Evolutionary conservation across 2,797 vertebrate species (phyloP), one percentile per base, ranked within the genome.

Genomic region (Spondyliosoma cantharus): DNA sequence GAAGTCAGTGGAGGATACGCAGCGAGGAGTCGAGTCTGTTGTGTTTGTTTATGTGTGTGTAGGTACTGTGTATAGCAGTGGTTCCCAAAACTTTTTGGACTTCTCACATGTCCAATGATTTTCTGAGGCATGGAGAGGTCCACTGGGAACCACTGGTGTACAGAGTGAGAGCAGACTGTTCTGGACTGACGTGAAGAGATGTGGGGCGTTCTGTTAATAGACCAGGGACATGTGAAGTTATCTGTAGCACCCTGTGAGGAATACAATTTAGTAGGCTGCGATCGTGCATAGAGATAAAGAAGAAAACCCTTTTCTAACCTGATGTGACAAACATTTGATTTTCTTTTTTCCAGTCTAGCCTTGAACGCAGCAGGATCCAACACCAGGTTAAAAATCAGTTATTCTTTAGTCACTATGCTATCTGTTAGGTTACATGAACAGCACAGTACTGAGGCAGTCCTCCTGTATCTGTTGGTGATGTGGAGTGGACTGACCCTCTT

Each of bases 351-450:
- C 27, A 1, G 24, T 56, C 27, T 29, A 24, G 53, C 48, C 54
- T 71, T n/a, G 25, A 78, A 69, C 11, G 22, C 71, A 56, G 57
- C 49, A 32, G 37, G 67, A 60, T 73, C 48, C 74, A 25, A 71
- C 58, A 77, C 42, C 64, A 24, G 57, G 78, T 82, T 82, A 72
- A 79, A 86, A 82, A 70, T 27, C 7, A 3, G 52, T 19, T 78
- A 66, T 69, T 82, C 24, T 85, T 73, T 45, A 72, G 70, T 75
- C 57, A 69, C 29, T 45, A 37, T 82, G 78, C 64, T 48, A 63
- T 87, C 78, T 83, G 80, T 94, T 93, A 81, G 92, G 91, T 93
- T 88, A 90, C 64, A 81, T 74, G 86, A 89, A 93, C 88, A 94
- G 93, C 92, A 87, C 82, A 82, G 78, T 74, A 64, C 66, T 59